These are phyloP conservation scores for Euplexia lucipara DNA, from an alignment of 2,888 invertebrate species.

Conservation along the genomic window DNA sequence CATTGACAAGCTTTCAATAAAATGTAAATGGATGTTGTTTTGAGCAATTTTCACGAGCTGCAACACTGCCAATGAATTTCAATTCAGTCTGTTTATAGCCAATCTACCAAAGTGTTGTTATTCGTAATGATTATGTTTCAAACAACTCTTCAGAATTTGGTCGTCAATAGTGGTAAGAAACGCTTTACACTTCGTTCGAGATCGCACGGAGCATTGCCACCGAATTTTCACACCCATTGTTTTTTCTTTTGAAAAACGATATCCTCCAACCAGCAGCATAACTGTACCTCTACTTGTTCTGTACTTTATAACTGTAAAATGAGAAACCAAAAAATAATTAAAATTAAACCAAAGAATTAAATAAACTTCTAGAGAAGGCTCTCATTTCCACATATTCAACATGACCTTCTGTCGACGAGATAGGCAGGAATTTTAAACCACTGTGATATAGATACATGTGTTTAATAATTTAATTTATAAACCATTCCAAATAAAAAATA, in stretches of 20 bases:
- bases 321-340: slow-evolving; percentile 3
- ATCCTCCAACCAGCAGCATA: slow-evolving; percentile 61
- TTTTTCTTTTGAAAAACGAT: slow-evolving; percentile 62
- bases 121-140: slow-evolving; percentile 56
- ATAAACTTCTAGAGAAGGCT: background rate
- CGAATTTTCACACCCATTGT: slow-evolving; percentile 61
- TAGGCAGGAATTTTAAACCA: background rate
- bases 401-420: background rate
- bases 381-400: background rate
- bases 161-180: slow-evolving; percentile 57
- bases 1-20: background rate
- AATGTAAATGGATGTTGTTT: background rate
- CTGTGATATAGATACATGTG: background rate
- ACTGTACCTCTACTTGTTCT: slow-evolving; percentile 62
- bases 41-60: background rate
- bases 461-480: slow-evolving; percentile 1
- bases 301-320: slow-evolving; percentile 52
- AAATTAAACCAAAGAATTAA: background rate
- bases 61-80: background rate
- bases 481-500: background rate
- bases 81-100: slow-evolving; percentile 1
- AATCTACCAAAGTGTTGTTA: slow-evolving; percentile 1
- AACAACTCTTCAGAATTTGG: slow-evolving; percentile 47
- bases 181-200: slow-evolving; percentile 62
- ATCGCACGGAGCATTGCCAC: slow-evolving; percentile 77